A percentile compares a stretch with the other conserved stretches of the same genome.
phyloP scores from a whole-genome alignment of 2,797 vertebrate genomes.

The Sebastes steindachneri region DNA sequence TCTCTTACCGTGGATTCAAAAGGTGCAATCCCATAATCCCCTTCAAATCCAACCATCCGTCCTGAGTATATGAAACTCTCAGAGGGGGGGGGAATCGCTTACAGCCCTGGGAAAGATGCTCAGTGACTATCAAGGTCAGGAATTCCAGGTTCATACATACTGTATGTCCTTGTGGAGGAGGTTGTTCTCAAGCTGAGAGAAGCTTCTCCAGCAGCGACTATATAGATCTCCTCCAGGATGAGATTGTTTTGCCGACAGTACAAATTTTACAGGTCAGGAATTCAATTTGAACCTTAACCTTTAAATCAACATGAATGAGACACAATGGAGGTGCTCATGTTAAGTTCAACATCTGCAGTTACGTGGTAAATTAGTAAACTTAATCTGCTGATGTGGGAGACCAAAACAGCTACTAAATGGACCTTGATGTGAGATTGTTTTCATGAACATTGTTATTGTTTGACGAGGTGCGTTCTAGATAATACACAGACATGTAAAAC shows the following conservation, averaged over 20 bases:
- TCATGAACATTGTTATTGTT: too few species aligned
- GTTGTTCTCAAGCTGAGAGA: constrained; percentile 1
- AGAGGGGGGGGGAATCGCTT: neutral
- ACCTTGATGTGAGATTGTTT: too few species aligned
- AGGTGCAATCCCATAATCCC: constrained; percentile 43
- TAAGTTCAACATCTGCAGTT: neutral
- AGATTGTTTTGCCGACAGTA: neutral
- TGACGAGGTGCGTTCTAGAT: too few species aligned
- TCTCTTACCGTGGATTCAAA: constrained; percentile 28
- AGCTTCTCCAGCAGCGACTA: neutral
- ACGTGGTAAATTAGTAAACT: too few species aligned
- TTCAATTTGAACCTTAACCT: neutral
- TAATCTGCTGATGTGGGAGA: too few species aligned
- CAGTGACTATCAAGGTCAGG: constrained; percentile 25
- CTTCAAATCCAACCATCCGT: constrained; percentile 45
- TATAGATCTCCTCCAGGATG: neutral
- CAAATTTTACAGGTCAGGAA: fast-evolving
- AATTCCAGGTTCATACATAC: constrained; percentile 2
- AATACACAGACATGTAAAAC: too few species aligned
- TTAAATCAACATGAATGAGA: neutral
- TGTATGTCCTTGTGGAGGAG: neutral
- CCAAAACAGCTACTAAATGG: too few species aligned
- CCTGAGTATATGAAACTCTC: constrained; percentile 34
- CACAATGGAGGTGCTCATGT: neutral
- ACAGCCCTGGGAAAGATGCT: constrained; percentile 24